Percentiles rank a stretch among this genome's conserved stretches.
Conservation (phyloP, 2,888 invertebrate genomes). For the Venusia cambrica region DNA sequence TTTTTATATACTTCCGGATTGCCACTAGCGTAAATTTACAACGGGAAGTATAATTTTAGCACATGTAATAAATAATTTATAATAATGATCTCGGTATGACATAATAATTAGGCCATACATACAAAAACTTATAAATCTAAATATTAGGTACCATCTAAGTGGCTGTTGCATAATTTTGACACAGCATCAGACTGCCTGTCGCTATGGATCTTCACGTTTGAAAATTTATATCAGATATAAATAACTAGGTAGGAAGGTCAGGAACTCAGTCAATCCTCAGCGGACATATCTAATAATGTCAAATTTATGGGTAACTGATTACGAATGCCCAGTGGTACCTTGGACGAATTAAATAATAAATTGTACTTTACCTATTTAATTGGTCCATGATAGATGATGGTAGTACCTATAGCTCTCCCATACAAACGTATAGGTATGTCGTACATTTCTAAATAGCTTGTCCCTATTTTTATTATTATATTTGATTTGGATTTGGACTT, state of each 20-base stretch:
- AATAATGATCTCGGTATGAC: slow-evolving; percentile 19
- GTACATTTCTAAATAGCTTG: too few relatives aligned
- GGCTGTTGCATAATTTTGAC: slow-evolving; percentile 41
- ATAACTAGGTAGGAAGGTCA: not conserved
- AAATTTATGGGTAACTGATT: too few relatives aligned
- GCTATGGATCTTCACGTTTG: slow-evolving; percentile 25
- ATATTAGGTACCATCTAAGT: slow-evolving; percentile 10
- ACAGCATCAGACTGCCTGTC: slow-evolving; percentile 49
- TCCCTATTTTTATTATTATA: too few relatives aligned
- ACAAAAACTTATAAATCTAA: slow-evolving; percentile 10
- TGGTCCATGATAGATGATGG: too few relatives aligned
- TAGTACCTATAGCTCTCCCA: too few relatives aligned
- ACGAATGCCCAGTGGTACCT: too few relatives aligned
- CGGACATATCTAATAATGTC: too few relatives aligned
- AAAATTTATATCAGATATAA: slow-evolving; percentile 21
- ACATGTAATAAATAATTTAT: slow-evolving; percentile 27
- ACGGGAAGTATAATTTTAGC: slow-evolving; percentile 16
- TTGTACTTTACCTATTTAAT: too few relatives aligned
- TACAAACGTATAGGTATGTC: too few relatives aligned
- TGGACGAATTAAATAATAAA: too few relatives aligned
- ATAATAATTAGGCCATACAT: slow-evolving; percentile 19
- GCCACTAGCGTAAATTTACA: slow-evolving; percentile 6
- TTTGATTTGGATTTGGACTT: too few relatives aligned
- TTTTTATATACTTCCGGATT: slow-evolving; percentile 13
- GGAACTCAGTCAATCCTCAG: too few relatives aligned